Percentiles rank a stretch among this genome's conserved stretches.
Evolutionary conservation across 2,797 vertebrate species (phyloP).

Genomic region (Gymnoscopelus braueri): DNA sequence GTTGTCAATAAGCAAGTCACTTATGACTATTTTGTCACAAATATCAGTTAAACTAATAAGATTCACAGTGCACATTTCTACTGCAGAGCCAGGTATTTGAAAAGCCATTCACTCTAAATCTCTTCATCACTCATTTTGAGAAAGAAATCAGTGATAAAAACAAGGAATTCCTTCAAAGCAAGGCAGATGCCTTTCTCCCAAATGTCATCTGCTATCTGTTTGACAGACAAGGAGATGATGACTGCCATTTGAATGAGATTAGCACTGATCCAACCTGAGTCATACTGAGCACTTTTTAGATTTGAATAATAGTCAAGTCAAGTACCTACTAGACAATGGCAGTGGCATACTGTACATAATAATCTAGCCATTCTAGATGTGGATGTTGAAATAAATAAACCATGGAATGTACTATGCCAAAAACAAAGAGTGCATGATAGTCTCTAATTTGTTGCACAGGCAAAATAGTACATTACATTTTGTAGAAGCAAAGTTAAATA

Average conservation of each 20-base stretch:
- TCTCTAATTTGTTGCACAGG: conserved; percentile 6
- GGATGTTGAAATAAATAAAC: conserved; percentile 14
- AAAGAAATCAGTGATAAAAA: not conserved
- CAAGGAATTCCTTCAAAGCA: conserved; percentile 16
- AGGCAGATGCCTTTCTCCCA: conserved; percentile 2
- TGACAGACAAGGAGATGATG: conserved; percentile 12
- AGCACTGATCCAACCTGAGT: no score
- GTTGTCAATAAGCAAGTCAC: no score
- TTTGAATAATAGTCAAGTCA: not conserved
- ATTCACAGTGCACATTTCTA: conserved; percentile 7
- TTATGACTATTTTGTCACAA: no score
- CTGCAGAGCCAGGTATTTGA: not conserved
- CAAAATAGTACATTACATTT: not conserved
- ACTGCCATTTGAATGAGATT: not conserved
- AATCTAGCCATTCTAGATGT: not conserved
- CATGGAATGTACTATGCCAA: not conserved
- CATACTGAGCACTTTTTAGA: no score
- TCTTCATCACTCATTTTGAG: not conserved
- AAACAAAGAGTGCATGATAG: not conserved
- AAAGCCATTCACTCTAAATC: not conserved
- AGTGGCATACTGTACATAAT: not conserved
- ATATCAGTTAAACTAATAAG: no score
- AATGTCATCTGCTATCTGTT: conserved; percentile 15
- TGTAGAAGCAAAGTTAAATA: not conserved
- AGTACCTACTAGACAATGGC: not conserved